Percentiles rank a stretch among this genome's conserved stretches.
These are phyloP conservation scores for Synanceia verrucosa DNA, from an alignment of 2,797 vertebrate genomes.

Conservation along the genomic window DNA sequence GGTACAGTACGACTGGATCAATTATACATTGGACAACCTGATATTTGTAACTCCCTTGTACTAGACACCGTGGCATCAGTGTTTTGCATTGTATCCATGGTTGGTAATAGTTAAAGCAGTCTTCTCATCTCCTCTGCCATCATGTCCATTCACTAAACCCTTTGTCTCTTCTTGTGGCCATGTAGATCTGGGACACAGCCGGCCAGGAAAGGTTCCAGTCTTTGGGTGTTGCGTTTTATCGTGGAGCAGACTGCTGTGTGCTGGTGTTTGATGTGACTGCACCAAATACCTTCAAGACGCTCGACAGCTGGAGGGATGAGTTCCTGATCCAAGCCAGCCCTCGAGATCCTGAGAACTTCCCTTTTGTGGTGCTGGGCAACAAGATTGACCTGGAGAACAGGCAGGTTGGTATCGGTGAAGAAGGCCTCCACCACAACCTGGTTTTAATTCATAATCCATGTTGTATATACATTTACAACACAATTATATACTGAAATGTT, in stretches of 20 bases:
- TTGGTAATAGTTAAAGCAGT: background rate
- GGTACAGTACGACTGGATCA: slow-evolving; percentile 74
- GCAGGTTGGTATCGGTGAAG: slow-evolving; percentile 84
- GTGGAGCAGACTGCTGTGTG: slow-evolving; percentile 93
- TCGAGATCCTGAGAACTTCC: slow-evolving; percentile 92
- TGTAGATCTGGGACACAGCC: slow-evolving; percentile 93
- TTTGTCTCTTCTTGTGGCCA: background rate
- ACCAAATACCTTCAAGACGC: slow-evolving; percentile 92
- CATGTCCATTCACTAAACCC: background rate
- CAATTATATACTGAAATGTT: too few species aligned
- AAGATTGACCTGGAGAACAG: slow-evolving; percentile 95
- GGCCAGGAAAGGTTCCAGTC: slow-evolving; percentile 95
- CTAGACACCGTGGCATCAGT: background rate
- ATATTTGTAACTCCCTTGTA: background rate
- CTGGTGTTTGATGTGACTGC: slow-evolving; percentile 93
- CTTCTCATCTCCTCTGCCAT: background rate
- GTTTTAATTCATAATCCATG: background rate
- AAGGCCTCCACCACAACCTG: background rate
- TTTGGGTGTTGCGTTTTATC: slow-evolving; percentile 92
- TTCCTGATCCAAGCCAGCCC: slow-evolving; percentile 94
- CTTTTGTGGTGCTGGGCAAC: slow-evolving; percentile 93
- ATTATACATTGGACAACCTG: too few species aligned
- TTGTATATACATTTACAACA: too few species aligned
- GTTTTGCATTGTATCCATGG: too few species aligned
- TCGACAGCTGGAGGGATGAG: slow-evolving; percentile 93